Conservation (phyloP, 2,113 vertebrate genomes). For the Zosterops pallidus region DNA sequence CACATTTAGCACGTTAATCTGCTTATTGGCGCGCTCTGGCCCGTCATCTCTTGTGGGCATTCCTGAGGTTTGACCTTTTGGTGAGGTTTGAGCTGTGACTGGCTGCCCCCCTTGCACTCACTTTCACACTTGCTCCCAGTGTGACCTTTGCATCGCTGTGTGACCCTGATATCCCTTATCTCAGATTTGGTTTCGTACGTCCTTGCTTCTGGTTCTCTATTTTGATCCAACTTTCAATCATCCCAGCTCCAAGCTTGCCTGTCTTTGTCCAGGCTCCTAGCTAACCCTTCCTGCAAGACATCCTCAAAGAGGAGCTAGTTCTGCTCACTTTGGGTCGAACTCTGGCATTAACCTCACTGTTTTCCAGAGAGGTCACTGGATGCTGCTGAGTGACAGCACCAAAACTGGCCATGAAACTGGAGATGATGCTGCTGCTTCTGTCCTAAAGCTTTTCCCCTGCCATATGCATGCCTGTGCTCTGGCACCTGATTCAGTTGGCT, state of each 20-base stretch:
- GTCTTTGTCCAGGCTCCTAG: neutral
- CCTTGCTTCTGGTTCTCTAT: neutral
- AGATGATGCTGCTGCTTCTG: accelerated
- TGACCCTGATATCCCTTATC: neutral
- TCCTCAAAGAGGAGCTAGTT: neutral
- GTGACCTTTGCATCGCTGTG: neutral
- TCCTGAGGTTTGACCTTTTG: neutral
- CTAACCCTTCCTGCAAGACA: neutral
- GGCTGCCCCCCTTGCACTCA: too few relatives aligned
- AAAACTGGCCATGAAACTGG: neutral
- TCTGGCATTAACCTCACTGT: neutral
- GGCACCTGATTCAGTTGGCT: neutral
- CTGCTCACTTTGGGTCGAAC: neutral
- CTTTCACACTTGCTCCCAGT: too few relatives aligned
- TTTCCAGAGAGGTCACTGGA: neutral
- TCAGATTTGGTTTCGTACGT: accelerated
- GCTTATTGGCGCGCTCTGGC: accelerated
- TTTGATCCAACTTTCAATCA: neutral
- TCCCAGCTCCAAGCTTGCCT: neutral
- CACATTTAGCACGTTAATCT: neutral
- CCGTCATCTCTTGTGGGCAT: neutral
- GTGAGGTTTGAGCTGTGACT: neutral
- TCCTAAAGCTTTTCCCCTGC: neutral
- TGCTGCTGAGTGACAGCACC: neutral
- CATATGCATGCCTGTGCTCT: accelerated